These are phyloP conservation scores for Cecropterus lyciades DNA, from an alignment of 1,140 invertebrate genomes.

Conservation along the genomic window DNA sequence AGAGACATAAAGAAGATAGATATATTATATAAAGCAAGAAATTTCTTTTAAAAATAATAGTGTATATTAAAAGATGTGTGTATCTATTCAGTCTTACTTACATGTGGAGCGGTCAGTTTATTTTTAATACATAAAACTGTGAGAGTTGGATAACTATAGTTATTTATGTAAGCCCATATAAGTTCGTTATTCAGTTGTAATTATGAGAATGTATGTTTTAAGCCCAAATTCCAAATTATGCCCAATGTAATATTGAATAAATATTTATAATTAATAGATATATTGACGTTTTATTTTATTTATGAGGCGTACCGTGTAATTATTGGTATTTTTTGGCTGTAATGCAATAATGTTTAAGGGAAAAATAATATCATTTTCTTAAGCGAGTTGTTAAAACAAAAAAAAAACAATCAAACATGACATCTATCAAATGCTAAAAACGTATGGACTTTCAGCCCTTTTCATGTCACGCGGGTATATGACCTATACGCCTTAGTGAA, in stretches of 20 bases:
- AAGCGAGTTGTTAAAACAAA: too few species aligned
- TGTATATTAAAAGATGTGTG: constrained; percentile 2
- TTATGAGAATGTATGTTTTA: constrained; percentile 51
- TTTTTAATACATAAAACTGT: constrained; percentile 41
- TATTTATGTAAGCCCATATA: constrained; percentile 24
- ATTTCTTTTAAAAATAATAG: constrained; percentile 7
- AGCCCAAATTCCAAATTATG: constrained; percentile 70
- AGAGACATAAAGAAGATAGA: too few species aligned
- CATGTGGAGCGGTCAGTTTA: constrained; percentile 45
- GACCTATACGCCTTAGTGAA: too few species aligned
- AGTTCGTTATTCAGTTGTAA: constrained; percentile 44
- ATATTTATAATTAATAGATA: constrained; percentile 76
- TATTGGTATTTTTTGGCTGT: too few species aligned
- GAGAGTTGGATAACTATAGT: constrained; percentile 13
- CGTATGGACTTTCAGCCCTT: too few species aligned
- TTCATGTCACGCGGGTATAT: too few species aligned
- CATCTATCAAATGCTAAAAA: too few species aligned
- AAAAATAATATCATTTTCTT: too few species aligned
- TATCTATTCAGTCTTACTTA: not conserved
- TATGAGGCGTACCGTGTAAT: too few species aligned
- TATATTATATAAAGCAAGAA: too few species aligned
- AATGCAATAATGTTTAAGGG: too few species aligned
- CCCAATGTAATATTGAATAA: constrained; percentile 78
- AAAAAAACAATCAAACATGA: too few species aligned
- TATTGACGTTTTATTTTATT: constrained; percentile 36